Evolutionary conservation across 2,797 vertebrate species (phyloP).

Genomic region (Clarias pachynema): DNA sequence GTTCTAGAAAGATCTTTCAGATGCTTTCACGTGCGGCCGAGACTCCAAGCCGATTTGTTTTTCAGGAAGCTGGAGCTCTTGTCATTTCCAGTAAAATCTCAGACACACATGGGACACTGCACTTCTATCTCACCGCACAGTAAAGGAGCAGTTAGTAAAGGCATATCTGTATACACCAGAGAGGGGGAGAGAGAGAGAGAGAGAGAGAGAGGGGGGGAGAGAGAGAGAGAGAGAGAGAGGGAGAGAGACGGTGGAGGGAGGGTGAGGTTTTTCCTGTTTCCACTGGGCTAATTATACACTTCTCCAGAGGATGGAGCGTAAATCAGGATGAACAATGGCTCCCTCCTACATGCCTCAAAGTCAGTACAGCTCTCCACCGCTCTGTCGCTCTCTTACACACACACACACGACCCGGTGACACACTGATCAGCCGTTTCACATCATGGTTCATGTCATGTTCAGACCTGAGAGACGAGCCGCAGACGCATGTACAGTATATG

Average conservation of each 20-base stretch:
- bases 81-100: conserved; percentile 69
- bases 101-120: conserved; percentile 48
- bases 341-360: not conserved
- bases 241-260: conserved; percentile 57
- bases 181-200: conserved; percentile 14
- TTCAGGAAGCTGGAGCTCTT: conserved; percentile 36
- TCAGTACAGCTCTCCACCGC: not conserved
- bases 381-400: not conserved
- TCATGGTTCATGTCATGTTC: not conserved
- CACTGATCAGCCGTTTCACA: not conserved
- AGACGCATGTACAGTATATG: not conserved
- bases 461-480: not conserved
- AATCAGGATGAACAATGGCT: conserved; percentile 40
- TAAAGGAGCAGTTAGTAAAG: conserved; percentile 35
- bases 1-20: too few relatives aligned
- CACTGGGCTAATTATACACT: conserved; percentile 76
- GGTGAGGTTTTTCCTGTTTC: conserved; percentile 83
- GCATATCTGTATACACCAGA: conserved; percentile 41
- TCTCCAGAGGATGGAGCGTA: conserved; percentile 65
- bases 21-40: not conserved
- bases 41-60: conserved; percentile 1
- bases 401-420: too few relatives aligned
- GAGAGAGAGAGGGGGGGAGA: not conserved
- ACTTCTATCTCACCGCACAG: conserved; percentile 46
- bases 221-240: conserved; percentile 22